Evolutionary conservation across 1,140 invertebrate species (phyloP).

Genomic region (Eumeta japonica): DNA sequence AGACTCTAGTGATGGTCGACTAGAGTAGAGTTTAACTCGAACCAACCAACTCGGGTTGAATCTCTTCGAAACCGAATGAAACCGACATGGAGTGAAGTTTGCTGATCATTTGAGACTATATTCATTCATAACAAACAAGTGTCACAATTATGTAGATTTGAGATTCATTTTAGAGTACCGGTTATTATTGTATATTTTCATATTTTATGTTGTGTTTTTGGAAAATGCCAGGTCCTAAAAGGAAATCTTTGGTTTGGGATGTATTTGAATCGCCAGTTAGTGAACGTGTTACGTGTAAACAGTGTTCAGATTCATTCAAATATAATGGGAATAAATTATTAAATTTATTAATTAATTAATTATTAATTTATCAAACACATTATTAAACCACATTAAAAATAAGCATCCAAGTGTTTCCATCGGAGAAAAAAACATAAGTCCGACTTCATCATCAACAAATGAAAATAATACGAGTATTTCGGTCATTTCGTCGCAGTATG

Average conservation of each 20-base stretch:
- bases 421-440: slow-evolving; percentile 11
- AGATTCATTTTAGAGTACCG: slow-evolving; percentile 8
- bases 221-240: neutral
- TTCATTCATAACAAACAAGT: slow-evolving; percentile 6
- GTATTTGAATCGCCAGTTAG: neutral
- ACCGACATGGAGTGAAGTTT: slow-evolving; percentile 2
- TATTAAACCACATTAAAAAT: neutral
- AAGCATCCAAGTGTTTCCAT: too few relatives aligned
- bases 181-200: slow-evolving; percentile 4
- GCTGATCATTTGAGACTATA: slow-evolving; percentile 8
- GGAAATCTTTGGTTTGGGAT: slow-evolving; percentile 3
- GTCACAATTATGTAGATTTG: slow-evolving; percentile 12
- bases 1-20: too few relatives aligned
- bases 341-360: too few relatives aligned
- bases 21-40: neutral
- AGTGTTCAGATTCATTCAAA: slow-evolving; percentile 12
- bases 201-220: neutral
- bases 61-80: neutral
- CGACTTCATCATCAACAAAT: slow-evolving; percentile 10
- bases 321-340: slow-evolving; percentile 11
- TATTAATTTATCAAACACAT: too few relatives aligned
- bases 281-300: slow-evolving; percentile 13
- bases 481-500: slow-evolving; percentile 6
- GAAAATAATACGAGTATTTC: slow-evolving; percentile 10
- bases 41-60: slow-evolving; percentile 1